Percentiles rank a stretch among this genome's conserved stretches.
These are phyloP conservation scores for Drosophila meridiana DNA, from an alignment of 2,888 invertebrate species.

Conservation along the genomic window DNA sequence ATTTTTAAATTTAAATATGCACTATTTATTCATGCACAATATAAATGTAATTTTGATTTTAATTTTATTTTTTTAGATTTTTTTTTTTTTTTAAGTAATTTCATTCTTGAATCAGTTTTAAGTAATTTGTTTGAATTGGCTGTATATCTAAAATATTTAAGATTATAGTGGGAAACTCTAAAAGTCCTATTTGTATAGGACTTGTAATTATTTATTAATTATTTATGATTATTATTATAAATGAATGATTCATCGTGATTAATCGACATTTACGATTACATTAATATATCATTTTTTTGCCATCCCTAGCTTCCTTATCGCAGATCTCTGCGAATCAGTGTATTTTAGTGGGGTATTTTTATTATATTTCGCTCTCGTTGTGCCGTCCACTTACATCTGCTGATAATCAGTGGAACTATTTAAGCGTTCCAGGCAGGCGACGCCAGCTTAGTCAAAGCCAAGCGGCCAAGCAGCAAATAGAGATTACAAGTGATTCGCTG, in stretches of 20 bases:
- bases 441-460: slow-evolving; percentile 29
- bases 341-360: not conserved
- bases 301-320: slow-evolving; percentile 36
- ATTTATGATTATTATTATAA: not conserved
- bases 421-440: slow-evolving; percentile 14
- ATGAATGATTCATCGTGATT: not conserved
- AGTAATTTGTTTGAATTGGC: no score
- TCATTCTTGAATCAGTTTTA: no score
- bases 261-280: no score
- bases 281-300: not conserved
- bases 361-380: not conserved
- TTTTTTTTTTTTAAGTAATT: not conserved
- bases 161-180: no score
- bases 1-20: no score
- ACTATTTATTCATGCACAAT: no score
- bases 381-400: not conserved
- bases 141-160: no score
- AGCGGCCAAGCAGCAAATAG: slow-evolving; percentile 13
- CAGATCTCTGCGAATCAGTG: not conserved
- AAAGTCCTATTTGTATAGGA: no score
- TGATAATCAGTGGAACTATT: slow-evolving; percentile 37
- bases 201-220: no score
- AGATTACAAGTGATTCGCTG: not conserved
- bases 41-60: no score
- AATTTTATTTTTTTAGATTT: no score